Evolutionary conservation across 2,888 invertebrate genomes (phyloP).

Genomic region (Trimorus sp.): DNA sequence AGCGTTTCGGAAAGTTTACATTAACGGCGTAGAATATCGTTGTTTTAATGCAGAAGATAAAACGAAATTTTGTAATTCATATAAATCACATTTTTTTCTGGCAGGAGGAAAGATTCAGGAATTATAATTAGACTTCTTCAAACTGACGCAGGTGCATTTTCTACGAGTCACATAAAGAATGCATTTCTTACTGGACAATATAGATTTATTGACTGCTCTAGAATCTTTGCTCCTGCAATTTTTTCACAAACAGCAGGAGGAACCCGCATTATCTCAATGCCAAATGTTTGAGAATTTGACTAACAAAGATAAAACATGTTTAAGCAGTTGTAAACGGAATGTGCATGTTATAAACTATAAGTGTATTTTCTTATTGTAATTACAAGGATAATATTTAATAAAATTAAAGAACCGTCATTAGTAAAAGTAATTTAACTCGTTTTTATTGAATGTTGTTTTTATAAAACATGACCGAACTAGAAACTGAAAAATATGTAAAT

Average conservation of each 20-base stretch:
- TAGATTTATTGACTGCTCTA: slow-evolving; percentile 1
- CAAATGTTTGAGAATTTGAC: slow-evolving; percentile 27
- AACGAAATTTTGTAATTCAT: slow-evolving; percentile 22
- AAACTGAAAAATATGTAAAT: no score
- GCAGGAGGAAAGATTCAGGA: not conserved
- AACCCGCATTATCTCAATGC: slow-evolving; percentile 8
- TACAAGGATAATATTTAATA: not conserved
- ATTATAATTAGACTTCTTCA: slow-evolving; percentile 13
- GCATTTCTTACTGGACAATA: not conserved
- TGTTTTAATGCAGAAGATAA: slow-evolving; percentile 1
- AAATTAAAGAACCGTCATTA: no score
- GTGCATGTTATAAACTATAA: not conserved
- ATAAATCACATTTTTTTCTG: slow-evolving; percentile 9
- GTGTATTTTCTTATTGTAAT: not conserved
- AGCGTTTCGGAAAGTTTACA: slow-evolving; percentile 2
- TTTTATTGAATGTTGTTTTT: no score
- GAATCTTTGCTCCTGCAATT: slow-evolving; percentile 9
- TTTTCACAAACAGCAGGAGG: slow-evolving; percentile 9
- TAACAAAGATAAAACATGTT: not conserved
- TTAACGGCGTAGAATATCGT: slow-evolving; percentile 22
- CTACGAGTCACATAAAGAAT: slow-evolving; percentile 12
- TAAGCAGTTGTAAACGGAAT: not conserved
- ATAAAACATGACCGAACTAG: no score
- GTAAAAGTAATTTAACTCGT: no score
- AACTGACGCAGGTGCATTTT: slow-evolving; percentile 1